Base-by-base conservation (phyloP, 2,888 invertebrate genomes). In the Habrosyne pyritoides region DNA sequence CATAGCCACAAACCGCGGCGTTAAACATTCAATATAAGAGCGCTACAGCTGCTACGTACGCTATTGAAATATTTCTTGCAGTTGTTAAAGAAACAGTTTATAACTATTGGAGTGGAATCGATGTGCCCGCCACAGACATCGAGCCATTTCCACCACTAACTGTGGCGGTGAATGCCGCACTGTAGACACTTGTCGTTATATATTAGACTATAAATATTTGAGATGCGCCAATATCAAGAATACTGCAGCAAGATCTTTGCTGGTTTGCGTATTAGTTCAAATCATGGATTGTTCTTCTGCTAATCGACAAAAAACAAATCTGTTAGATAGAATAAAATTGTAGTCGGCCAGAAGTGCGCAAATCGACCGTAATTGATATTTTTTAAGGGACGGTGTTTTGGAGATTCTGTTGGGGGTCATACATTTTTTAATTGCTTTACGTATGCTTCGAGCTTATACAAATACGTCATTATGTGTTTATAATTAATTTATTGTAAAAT, bases 1-100 rank as follows among this genome's bases (percentile, higher is more conserved):
- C 55, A 57, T 53, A 55, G 57, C 56, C 24, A 33, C 52, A 59
- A 63, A 57, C 55, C 56, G 60, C 61, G 64, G 67, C 66, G 64
- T 76, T 73, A 70, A 74, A 73, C 71, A 75, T 74, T 75, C 71
- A 69, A 73, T 71, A 62, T 63, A 59, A 67, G 59, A 53, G 58
- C 54, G 50, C 56, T 62, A 61, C 62, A 62, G 57, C 57, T 54
- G 61, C 60, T 57, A 36, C 52, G 55, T 57, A 53, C 53, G 50
- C 59, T 47, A 64, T 69, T 69, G 67, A 66, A 75, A 69, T 61
- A 65, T 63, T 71, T 74, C 66, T 61, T 53, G 46, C 61, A 52
- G 53, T 61, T 42, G 12, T 53, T 69, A 73, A 81, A 79, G 74
- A 74, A 73, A 71, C 76, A 72, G 75, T 81, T 78, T 78, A 67